Evolutionary conservation across 2,797 vertebrate species (phyloP).

Genomic region (Pipistrellus pygmaeus): DNA sequence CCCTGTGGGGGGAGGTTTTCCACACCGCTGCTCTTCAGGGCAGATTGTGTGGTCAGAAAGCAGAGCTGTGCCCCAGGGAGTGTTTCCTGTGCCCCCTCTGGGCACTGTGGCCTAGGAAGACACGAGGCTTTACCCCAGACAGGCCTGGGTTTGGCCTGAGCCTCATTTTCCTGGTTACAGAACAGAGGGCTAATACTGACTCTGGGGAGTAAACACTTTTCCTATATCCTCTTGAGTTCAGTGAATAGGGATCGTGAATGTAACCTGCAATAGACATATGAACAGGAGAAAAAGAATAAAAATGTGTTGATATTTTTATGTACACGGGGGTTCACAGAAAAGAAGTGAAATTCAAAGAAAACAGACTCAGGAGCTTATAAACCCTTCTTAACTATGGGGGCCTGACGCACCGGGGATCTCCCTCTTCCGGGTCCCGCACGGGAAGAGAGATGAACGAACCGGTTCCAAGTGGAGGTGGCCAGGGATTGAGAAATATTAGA

Average conservation of each 20-base stretch:
- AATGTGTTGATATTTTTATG: not conserved
- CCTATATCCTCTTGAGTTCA: not conserved
- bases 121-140: not conserved
- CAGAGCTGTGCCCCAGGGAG: not conserved
- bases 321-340: not conserved
- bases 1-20: not conserved
- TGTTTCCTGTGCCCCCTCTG: not conserved
- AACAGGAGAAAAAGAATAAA: not conserved
- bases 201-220: not conserved
- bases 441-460: no score
- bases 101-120: not conserved
- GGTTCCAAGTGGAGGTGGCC: no score
- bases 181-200: not conserved
- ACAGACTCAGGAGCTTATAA: not conserved
- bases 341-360: not conserved
- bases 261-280: not conserved
- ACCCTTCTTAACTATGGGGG: not conserved
- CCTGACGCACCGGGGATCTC: no score
- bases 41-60: not conserved
- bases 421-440: no score
- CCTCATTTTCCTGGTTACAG: not conserved
- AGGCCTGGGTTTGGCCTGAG: not conserved
- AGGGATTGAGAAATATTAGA: no score
- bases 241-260: not conserved
- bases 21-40: not conserved